Evolutionary conservation across 2,888 invertebrate species (phyloP), one percentile per base, ranked within the genome.

Genomic region (Lithophane semibrunnea): DNA sequence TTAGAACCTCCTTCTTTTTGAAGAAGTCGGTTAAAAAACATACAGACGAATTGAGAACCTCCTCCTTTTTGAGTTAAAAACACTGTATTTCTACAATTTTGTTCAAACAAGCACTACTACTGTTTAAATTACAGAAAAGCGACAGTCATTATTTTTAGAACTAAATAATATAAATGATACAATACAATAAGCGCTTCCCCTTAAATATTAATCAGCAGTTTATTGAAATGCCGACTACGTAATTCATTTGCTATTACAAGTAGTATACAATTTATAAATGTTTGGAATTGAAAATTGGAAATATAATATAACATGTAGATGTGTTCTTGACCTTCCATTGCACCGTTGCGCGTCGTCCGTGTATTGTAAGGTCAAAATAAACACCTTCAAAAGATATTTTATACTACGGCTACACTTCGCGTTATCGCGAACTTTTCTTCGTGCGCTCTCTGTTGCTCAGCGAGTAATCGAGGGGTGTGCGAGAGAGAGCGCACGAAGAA

Each of bases 141-240:
- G 21, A 29, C 8, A n/a, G 8, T n/a, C 21, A 42, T 44, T 10
- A 18, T 29, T n/a, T 47, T 42, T 3, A 10, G 18, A 60, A 58
- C 5, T 12, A 16, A 56, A 58, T 3, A 60, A 42, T 47, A 60
- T 1, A n/a, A 29, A 13, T 37, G n/a, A 61, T 9, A 29, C 16
- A 49, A 56, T 13, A 18, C 18, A 29, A 44, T 13, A 18, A 67
- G n/a, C 18, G 56, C 64, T 82, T 61, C 37, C 44, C 67, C 71
- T 82, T 85, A 82, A 85, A 18, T 49, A 5, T 61, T 68, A 82
- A 16, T 82, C 76, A 82, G 82, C 82, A 65, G 4, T 75, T 81
- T 81, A 16, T 68, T 0, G 16, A 61, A 42, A 8, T n/a, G 58
- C 29, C 10, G 37, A 75, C 44, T 49, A 29, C 56, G 24, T 68